Conservation (phyloP, 1,140 invertebrate genomes). For the Megathymus violae region DNA sequence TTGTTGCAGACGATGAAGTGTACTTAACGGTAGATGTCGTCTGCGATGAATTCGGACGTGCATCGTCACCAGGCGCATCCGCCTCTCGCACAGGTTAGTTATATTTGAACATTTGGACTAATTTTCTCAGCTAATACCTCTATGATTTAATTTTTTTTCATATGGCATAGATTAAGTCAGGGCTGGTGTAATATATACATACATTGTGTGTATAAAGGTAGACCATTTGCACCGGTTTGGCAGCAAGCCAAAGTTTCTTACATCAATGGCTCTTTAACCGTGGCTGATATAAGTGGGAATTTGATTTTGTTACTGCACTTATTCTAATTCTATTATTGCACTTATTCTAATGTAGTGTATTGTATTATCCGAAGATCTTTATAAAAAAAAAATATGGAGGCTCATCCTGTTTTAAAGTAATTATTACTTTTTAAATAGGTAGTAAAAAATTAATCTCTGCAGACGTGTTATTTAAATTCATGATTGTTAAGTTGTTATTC, state of each 20-base stretch:
- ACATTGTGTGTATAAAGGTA: neutral
- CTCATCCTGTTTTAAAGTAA: too few relatives aligned
- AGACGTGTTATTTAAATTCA: too few relatives aligned
- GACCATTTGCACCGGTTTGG: constrained; percentile 18
- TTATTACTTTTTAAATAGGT: too few relatives aligned
- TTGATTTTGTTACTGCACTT: constrained; percentile 3
- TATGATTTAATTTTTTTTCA: too few relatives aligned
- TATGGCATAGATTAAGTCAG: too few relatives aligned
- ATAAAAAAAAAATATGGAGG: too few relatives aligned
- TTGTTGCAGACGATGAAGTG: constrained; percentile 76
- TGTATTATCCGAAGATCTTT: too few relatives aligned
- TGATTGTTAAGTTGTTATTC: too few relatives aligned
- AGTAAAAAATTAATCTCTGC: too few relatives aligned
- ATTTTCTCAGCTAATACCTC: too few relatives aligned
- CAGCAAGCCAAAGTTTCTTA: constrained; percentile 9
- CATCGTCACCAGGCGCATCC: constrained; percentile 79
- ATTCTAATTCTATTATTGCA: neutral
- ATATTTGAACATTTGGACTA: neutral
- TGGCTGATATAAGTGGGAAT: constrained; percentile 11
- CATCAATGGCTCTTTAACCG: constrained; percentile 19
- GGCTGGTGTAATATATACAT: neutral
- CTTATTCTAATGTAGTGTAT: too few relatives aligned
- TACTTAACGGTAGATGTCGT: constrained; percentile 57
- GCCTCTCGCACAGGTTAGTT: constrained; percentile 73
- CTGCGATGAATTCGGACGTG: constrained; percentile 79